Evolutionary conservation across 2,797 vertebrate genomes (phyloP), one percentile per base, ranked within the genome.

Genomic region (Sebastes steindachneri): DNA sequence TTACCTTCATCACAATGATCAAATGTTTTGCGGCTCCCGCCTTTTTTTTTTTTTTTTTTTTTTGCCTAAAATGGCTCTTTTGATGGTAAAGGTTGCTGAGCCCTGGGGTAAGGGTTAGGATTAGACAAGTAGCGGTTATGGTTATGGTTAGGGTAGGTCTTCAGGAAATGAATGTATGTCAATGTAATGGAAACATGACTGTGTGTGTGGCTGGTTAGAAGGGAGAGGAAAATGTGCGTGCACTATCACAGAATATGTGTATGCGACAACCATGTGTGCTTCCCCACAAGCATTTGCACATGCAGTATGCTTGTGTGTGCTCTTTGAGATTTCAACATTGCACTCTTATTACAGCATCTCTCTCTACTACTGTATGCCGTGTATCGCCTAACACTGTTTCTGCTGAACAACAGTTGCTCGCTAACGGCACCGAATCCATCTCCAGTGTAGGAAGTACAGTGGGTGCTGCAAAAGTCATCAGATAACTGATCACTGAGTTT

Each of bases 391-490:
- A 77, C 11, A 33, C 62, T 26, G 55, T 74, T 82, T 79, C 57
- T 82, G 70, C 75, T 76, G 73, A 79, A 78, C 78, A 66, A 48
- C 62, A 33, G 29, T 75, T 55, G 64, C 69, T 55, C 64, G 48
- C 25, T 71, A 5, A 67, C 60, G 10, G 57, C 35, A 74, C 53
- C 3, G 9, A 83, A 81, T 85, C 69, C 57, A 72, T 79, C 83
- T 84, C 76, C 63, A 84, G 83, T 82, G 77, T 85, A 88, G 87
- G 63, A 85, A 83, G 67, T 74, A 63, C 26, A 76, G 76, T 84
- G 62, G 83, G 80, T 86, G 74, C 85, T 83, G 69, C 73, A 87
- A 72, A 86, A 86, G 71, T 76, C 85, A 73, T 80, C 77, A 84
- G 73, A 84, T 82, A 82, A 55, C 53, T 65, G 37, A 77, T 70